phyloP scores from a whole-genome alignment of 30 jellyfish, hydroid and myxozoan genomes.

The Hydractinia echinata region DNA sequence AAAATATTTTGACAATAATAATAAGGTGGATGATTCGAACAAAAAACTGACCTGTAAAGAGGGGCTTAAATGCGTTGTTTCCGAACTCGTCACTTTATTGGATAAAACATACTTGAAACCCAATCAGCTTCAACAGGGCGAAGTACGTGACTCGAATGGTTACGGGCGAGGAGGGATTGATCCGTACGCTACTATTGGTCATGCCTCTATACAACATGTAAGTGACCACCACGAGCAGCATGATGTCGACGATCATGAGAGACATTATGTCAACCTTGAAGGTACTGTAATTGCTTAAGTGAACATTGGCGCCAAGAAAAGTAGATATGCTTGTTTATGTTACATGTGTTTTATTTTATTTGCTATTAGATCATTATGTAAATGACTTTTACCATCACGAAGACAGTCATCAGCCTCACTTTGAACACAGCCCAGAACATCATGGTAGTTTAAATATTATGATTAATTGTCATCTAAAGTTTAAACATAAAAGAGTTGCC shows the following conservation, averaged over 20 bases:
- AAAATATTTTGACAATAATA: not conserved
- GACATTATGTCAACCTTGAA: not conserved
- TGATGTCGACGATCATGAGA: not conserved
- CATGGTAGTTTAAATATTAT: too few relatives aligned
- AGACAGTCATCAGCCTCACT: too few relatives aligned
- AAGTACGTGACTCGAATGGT: not conserved
- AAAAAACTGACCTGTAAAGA: not conserved
- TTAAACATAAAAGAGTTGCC: too few relatives aligned
- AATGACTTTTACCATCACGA: too few relatives aligned
- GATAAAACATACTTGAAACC: not conserved
- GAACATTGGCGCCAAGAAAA: too few relatives aligned
- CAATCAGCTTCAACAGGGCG: not conserved
- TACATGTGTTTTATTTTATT: too few relatives aligned
- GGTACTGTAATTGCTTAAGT: not conserved
- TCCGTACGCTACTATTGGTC: slow-evolving; percentile 19
- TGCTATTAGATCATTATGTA: too few relatives aligned
- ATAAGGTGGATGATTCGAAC: not conserved
- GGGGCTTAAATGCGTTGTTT: slow-evolving; percentile 10
- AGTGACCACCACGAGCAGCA: not conserved
- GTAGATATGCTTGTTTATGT: too few relatives aligned
- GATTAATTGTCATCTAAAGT: too few relatives aligned
- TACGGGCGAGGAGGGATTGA: not conserved
- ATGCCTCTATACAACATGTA: slow-evolving; percentile 7
- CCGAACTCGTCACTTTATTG: not conserved
- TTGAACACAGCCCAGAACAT: too few relatives aligned